phyloP scores from a whole-genome alignment of 2,888 invertebrate species.

The Drosophila maculinotata region DNA sequence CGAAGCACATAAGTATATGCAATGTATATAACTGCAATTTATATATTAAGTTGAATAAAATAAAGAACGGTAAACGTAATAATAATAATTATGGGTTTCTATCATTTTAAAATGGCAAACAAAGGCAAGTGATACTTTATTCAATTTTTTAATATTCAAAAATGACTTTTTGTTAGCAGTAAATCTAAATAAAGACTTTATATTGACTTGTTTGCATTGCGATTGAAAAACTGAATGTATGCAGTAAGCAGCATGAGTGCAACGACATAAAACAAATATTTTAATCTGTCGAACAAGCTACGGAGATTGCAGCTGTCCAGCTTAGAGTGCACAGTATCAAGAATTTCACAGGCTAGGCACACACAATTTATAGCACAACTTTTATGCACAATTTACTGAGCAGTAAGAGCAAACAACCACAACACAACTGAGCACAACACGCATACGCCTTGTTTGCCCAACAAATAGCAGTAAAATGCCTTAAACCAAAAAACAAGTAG shows the following conservation, averaged over 20 bases:
- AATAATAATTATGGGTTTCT: background rate
- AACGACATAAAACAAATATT: constrained; percentile 49
- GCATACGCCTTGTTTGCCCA: constrained; percentile 74
- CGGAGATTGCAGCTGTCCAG: constrained; percentile 31
- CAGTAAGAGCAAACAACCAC: constrained; percentile 44
- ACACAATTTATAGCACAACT: constrained; percentile 48
- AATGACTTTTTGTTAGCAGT: too few relatives aligned
- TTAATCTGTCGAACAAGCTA: constrained; percentile 51
- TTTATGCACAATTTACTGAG: constrained; percentile 60
- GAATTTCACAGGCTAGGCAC: constrained; percentile 18
- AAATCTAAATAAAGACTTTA: too few relatives aligned
- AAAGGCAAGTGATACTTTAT: background rate
- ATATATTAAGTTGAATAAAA: constrained; percentile 44
- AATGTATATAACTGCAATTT: constrained; percentile 56
- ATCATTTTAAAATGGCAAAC: background rate
- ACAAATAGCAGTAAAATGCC: constrained; percentile 60
- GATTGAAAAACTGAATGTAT: background rate
- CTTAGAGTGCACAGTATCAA: constrained; percentile 6
- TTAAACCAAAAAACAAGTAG: constrained; percentile 77
- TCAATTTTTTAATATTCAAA: too few relatives aligned
- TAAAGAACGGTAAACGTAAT: constrained; percentile 9
- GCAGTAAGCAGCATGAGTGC: background rate
- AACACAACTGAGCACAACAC: constrained; percentile 47
- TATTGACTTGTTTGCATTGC: background rate
- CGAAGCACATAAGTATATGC: constrained; percentile 41